A percentile compares a stretch with the other conserved stretches of the same genome.
These are phyloP conservation scores for Gibbula magus DNA, from an alignment of 2,888 invertebrate species.

Conservation along the genomic window DNA sequence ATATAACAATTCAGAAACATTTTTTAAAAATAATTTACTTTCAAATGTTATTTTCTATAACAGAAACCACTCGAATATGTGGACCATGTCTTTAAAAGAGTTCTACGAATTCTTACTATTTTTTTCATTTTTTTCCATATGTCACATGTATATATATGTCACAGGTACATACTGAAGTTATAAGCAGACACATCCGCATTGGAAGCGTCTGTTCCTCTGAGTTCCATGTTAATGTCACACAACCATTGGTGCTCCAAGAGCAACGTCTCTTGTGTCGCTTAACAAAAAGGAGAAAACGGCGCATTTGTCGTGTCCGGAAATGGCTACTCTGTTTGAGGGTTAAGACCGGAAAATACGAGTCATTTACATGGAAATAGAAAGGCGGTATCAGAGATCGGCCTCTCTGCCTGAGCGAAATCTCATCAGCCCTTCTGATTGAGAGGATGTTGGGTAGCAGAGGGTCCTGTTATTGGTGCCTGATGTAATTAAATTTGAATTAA, in stretches of 20 bases:
- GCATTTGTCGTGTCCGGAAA: conserved; percentile 27
- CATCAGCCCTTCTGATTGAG: conserved; percentile 4
- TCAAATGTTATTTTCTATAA: no score
- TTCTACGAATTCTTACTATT: no score
- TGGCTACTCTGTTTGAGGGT: neutral
- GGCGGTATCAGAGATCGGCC: conserved; percentile 24
- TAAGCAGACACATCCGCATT: no score
- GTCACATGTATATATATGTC: no score
- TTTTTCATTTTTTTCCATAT: no score
- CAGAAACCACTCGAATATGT: no score
- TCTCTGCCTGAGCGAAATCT: conserved; percentile 11
- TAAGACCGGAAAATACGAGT: conserved; percentile 21
- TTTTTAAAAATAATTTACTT: no score
- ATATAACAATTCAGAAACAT: no score
- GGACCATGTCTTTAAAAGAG: no score
- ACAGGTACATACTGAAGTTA: no score
- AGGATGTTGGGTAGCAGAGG: conserved; percentile 6
- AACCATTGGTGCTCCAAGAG: neutral
- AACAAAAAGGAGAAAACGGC: conserved; percentile 20
- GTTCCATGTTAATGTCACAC: no score
- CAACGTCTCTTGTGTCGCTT: neutral
- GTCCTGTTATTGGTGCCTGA: conserved; percentile 39
- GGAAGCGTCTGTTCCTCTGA: no score
- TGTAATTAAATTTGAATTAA: conserved; percentile 69
- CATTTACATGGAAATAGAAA: conserved; percentile 34